These are phyloP conservation scores for Sicus ferrugineus DNA, from an alignment of 2,888 invertebrate genomes.

Conservation along the genomic window DNA sequence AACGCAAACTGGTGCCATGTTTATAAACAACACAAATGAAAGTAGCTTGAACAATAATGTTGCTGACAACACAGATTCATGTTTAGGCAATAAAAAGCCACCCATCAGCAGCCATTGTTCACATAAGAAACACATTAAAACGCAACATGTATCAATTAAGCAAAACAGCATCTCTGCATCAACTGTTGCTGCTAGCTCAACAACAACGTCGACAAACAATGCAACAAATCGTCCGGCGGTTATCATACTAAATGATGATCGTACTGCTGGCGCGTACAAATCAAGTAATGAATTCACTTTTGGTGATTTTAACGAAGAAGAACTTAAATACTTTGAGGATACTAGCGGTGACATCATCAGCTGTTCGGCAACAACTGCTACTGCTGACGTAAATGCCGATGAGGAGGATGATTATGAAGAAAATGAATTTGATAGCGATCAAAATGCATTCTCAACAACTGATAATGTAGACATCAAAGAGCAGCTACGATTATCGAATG, in stretches of 20 bases:
- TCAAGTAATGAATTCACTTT: constrained; percentile 79
- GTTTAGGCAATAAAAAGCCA: not conserved
- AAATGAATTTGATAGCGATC: constrained; percentile 18
- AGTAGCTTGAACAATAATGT: constrained; percentile 22
- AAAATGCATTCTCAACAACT: constrained; percentile 18
- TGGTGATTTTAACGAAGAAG: constrained; percentile 64
- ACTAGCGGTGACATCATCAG: constrained; percentile 40
- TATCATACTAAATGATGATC: constrained; percentile 73
- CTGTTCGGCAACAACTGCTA: constrained; percentile 8
- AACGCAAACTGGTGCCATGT: constrained; percentile 20
- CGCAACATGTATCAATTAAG: not conserved
- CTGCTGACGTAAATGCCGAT: not conserved
- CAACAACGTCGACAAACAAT: not conserved
- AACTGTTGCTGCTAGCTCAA: constrained; percentile 4
- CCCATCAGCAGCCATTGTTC: not conserved
- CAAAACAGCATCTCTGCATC: constrained; percentile 26
- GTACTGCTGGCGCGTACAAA: constrained; percentile 59
- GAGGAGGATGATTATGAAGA: not conserved
- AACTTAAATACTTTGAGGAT: constrained; percentile 59
- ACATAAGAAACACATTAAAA: not conserved
- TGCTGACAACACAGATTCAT: not conserved
- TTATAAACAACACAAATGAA: constrained; percentile 6
- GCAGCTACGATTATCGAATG: not conserved
- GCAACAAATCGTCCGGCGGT: constrained; percentile 70
- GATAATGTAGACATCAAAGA: not conserved